Evolutionary conservation across 2,888 invertebrate species (phyloP).

Genomic region (Polyommatus icarus): DNA sequence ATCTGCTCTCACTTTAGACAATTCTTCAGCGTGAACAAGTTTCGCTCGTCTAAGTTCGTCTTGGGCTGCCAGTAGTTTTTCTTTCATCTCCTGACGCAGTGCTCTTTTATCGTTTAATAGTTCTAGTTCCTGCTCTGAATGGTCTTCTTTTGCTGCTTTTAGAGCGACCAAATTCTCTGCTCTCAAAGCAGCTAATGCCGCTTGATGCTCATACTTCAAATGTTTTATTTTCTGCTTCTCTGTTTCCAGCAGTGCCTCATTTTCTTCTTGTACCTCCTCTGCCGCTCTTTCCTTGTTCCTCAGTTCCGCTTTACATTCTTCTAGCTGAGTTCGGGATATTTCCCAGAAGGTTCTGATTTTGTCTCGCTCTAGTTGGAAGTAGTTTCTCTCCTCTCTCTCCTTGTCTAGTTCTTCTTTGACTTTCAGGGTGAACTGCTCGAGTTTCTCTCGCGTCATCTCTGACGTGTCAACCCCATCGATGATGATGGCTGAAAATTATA

Average conservation of each 20-base stretch:
- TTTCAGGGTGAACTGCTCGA: constrained; percentile 92
- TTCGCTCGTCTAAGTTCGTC: constrained; percentile 87
- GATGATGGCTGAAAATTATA: constrained; percentile 75
- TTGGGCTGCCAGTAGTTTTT: constrained; percentile 85
- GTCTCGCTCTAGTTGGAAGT: constrained; percentile 96
- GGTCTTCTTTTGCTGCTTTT: constrained; percentile 91
- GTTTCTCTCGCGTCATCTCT: constrained; percentile 95
- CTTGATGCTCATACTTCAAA: constrained; percentile 94
- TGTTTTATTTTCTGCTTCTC: constrained; percentile 97
- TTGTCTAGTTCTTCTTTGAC: constrained; percentile 95
- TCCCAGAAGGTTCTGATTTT: constrained; percentile 98
- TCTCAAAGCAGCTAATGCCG: constrained; percentile 89
- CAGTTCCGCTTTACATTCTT: constrained; percentile 88
- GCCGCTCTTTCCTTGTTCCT: constrained; percentile 88
- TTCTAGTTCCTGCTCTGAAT: constrained; percentile 87
- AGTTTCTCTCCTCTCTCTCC: constrained; percentile 97
- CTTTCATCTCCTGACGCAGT: constrained; percentile 83
- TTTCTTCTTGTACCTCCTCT: constrained; percentile 92
- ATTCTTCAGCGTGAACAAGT: constrained; percentile 86
- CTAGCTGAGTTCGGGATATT: constrained; percentile 93
- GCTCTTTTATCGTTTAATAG: constrained; percentile 87
- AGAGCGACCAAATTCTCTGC: constrained; percentile 91
- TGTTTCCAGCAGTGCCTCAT: constrained; percentile 92
- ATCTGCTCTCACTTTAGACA: constrained; percentile 80
- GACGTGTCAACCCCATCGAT: constrained; percentile 96